phyloP scores from a whole-genome alignment of 2,113 vertebrate species.

The Eretmochelys imbricata region DNA sequence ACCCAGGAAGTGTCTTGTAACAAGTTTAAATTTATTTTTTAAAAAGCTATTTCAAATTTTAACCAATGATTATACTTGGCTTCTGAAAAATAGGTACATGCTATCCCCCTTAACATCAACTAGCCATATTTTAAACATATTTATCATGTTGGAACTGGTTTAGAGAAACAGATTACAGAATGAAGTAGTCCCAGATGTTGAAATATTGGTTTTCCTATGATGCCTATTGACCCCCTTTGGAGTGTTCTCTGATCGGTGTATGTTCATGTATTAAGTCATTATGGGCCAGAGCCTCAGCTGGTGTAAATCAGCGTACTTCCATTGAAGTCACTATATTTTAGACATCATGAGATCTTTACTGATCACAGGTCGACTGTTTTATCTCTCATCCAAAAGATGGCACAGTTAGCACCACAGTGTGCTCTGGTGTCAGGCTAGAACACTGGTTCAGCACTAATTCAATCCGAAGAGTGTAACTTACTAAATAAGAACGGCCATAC shows the following conservation, averaged over 20 bases:
- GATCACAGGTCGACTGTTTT: not conserved
- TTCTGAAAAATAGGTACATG: not conserved
- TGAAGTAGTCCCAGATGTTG: not conserved
- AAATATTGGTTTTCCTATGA: not conserved
- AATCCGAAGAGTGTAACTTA: not conserved
- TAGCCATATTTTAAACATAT: not conserved
- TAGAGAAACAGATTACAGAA: not conserved
- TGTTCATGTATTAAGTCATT: not conserved
- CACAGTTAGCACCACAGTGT: not conserved
- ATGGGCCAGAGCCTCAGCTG: not conserved
- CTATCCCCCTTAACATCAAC: not conserved
- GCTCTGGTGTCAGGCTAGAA: not conserved
- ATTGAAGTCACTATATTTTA: not conserved
- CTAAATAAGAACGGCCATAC: not conserved
- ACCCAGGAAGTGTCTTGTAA: not conserved
- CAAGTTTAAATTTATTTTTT: not conserved
- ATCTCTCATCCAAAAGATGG: not conserved
- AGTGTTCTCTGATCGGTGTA: not conserved
- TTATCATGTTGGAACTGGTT: not conserved
- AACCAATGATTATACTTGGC: accelerated
- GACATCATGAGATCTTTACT: not conserved
- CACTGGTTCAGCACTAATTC: not conserved
- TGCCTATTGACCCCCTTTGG: not conserved
- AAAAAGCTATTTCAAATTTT: not conserved
- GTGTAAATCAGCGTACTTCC: not conserved